Percentiles rank a stretch among this genome's conserved stretches.
Conservation (phyloP, 2,113 vertebrate genomes). For the Boulengeromyrus knoepffleri region DNA sequence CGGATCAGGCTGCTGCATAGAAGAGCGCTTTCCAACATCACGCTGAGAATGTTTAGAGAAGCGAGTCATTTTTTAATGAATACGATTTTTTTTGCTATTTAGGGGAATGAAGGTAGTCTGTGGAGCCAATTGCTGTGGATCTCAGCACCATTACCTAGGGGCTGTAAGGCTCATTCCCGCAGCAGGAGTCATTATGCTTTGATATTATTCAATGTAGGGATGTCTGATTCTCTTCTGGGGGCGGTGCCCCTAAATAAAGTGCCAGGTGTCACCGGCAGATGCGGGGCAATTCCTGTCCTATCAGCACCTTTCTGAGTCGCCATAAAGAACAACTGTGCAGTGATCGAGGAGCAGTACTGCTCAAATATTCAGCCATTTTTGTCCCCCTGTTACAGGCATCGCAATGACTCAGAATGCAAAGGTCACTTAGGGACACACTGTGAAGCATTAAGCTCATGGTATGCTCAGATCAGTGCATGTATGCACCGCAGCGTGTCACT, state of each 20-base stretch:
- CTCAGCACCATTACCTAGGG: conserved; percentile 17
- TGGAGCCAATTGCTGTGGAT: conserved; percentile 6
- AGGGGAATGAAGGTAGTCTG: conserved; percentile 22
- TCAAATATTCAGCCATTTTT: neutral
- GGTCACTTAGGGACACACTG: neutral
- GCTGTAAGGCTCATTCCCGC: conserved; percentile 21
- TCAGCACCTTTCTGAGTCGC: neutral
- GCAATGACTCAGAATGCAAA: neutral
- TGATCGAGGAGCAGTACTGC: neutral
- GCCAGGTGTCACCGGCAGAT: neutral
- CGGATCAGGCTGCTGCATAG: neutral
- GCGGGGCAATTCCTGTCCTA: neutral
- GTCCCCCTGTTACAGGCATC: neutral
- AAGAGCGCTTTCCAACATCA: neutral
- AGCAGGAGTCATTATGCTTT: conserved; percentile 2
- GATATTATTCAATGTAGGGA: neutral
- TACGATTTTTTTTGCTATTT: conserved; percentile 31
- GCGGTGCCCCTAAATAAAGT: neutral
- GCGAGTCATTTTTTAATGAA: conserved; percentile 14
- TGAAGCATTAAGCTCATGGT: neutral
- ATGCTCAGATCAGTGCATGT: neutral
- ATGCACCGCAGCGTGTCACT: neutral
- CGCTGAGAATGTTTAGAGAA: neutral
- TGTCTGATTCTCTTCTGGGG: conserved; percentile 6
- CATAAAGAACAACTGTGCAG: neutral